A percentile compares a stretch with the other conserved stretches of the same genome.
These are phyloP conservation scores for Callorhinus ursinus DNA, from an alignment of 2,113 vertebrate species.

Conservation along the genomic window DNA sequence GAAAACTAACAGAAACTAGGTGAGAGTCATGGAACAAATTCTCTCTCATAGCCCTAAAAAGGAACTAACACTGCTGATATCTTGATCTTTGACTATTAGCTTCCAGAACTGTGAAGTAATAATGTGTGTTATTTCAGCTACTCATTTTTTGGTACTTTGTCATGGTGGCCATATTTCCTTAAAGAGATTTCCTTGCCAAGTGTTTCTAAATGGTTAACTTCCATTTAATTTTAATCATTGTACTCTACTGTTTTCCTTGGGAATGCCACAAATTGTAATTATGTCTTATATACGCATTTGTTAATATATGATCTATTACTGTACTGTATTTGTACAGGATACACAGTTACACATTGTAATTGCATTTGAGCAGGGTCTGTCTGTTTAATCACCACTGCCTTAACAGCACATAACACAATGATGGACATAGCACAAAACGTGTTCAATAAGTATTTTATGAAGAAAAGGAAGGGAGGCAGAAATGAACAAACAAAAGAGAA, in stretches of 20 bases:
- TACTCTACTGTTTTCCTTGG: neutral
- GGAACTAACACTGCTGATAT: neutral
- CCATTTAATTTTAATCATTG: neutral
- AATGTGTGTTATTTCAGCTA: neutral
- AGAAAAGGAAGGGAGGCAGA: neutral
- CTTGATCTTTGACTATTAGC: neutral
- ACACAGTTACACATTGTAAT: neutral
- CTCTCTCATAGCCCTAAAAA: neutral
- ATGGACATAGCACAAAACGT: neutral
- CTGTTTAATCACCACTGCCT: neutral
- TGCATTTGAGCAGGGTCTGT: neutral
- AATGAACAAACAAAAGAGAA: neutral
- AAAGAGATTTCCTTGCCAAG: neutral
- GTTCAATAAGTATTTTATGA: neutral
- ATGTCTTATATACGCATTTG: neutral
- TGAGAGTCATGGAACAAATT: neutral
- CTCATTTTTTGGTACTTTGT: neutral
- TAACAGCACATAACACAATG: neutral
- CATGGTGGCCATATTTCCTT: neutral
- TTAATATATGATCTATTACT: neutral
- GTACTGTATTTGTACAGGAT: neutral
- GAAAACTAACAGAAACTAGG: neutral
- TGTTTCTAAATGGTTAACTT: neutral
- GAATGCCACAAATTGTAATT: neutral
- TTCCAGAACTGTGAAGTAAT: neutral